phyloP scores from a whole-genome alignment of 2,797 vertebrate species.

The Rhynchotus rufescens region DNA sequence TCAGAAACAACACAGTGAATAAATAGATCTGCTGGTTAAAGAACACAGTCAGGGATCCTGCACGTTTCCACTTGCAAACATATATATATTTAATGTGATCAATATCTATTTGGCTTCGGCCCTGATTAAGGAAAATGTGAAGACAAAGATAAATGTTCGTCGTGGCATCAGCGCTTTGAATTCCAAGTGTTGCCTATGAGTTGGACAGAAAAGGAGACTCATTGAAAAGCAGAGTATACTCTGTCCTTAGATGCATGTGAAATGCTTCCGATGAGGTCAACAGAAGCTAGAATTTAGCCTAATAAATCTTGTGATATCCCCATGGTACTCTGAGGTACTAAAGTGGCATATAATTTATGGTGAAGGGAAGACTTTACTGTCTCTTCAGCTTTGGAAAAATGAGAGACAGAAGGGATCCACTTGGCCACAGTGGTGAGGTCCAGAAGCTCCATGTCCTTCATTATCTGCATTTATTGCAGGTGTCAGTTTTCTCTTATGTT shows the following conservation, averaged over 20 bases:
- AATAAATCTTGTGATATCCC: background rate
- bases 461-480: background rate
- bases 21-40: background rate
- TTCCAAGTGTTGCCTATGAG: background rate
- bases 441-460: background rate
- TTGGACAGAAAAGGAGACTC: background rate
- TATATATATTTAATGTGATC: background rate
- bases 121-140: background rate
- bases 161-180: background rate
- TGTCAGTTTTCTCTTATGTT: background rate
- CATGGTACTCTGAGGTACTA: background rate
- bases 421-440: background rate
- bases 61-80: background rate
- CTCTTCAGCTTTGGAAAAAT: background rate
- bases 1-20: background rate
- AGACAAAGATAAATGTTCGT: background rate
- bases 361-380: background rate
- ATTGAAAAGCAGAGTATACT: background rate
- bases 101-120: background rate
- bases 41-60: background rate
- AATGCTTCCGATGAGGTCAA: background rate
- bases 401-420: background rate
- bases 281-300: background rate
- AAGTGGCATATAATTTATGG: background rate
- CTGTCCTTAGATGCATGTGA: background rate